phyloP scores from a whole-genome alignment of 2,113 vertebrate species.

The Porphyrio hochstetteri region DNA sequence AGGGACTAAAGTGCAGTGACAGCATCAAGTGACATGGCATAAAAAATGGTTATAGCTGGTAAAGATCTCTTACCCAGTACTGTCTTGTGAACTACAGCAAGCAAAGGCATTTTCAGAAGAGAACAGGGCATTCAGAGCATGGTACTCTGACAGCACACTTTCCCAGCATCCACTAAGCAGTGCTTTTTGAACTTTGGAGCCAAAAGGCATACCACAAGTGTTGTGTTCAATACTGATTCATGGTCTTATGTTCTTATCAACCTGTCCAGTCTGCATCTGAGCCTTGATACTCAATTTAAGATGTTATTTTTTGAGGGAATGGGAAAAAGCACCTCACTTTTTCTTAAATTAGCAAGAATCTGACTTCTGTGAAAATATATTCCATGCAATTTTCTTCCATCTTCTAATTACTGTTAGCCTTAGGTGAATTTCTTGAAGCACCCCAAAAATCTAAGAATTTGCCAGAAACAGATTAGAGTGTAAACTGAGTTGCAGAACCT shows the following conservation, averaged over 20 bases:
- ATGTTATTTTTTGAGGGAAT: not conserved
- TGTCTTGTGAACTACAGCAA: not conserved
- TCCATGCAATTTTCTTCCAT: not conserved
- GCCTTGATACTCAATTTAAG: not conserved
- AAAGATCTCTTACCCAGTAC: not conserved
- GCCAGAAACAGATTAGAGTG: not conserved
- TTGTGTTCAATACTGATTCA: not conserved
- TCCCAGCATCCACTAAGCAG: not conserved
- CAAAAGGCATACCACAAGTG: not conserved
- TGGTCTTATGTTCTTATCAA: not conserved
- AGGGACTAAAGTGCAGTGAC: not conserved
- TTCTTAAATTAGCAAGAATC: not conserved
- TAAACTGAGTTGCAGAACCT: not conserved
- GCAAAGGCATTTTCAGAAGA: not conserved
- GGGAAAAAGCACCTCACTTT: not conserved
- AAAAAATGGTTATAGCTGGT: not conserved
- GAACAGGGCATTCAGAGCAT: not conserved
- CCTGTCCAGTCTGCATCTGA: not conserved
- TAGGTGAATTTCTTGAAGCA: not conserved
- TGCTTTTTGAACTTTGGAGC: not conserved
- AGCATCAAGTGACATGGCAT: not conserved
- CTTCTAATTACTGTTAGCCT: not conserved
- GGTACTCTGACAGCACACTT: not conserved
- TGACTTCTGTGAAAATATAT: not conserved
- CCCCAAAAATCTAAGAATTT: not conserved